Evolutionary conservation across 2,113 vertebrate genomes (phyloP).

Genomic region (Tichodroma muraria): DNA sequence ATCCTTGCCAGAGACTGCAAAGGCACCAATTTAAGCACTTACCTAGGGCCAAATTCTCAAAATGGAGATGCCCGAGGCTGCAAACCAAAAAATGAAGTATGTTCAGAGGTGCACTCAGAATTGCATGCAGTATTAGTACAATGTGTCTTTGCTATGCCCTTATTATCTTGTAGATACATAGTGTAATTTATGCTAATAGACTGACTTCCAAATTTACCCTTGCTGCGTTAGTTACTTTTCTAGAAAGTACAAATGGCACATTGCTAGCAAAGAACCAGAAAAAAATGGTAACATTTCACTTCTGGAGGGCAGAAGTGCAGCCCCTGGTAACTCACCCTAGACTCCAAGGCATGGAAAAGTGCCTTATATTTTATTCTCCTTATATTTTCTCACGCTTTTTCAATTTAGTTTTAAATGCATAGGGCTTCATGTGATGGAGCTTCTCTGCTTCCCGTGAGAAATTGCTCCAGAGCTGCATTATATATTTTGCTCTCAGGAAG

Average conservation of each 20-base stretch:
- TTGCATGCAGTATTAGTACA: constrained; percentile 7
- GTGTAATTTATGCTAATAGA: constrained; percentile 61
- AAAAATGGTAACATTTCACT: background rate
- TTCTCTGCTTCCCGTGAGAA: constrained; percentile 5
- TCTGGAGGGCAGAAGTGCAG: background rate
- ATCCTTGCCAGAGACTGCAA: background rate
- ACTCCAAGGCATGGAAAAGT: background rate
- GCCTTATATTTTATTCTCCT: background rate
- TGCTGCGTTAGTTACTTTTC: constrained; percentile 51
- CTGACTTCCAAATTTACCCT: constrained; percentile 54
- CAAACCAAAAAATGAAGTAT: background rate
- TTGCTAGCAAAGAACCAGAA: background rate
- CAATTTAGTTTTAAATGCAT: constrained; percentile 27
- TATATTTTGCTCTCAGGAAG: constrained; percentile 37
- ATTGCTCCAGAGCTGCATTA: constrained; percentile 12
- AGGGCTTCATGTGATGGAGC: background rate
- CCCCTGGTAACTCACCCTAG: background rate
- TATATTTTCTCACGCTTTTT: constrained; percentile 33
- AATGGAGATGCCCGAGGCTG: background rate
- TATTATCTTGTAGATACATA: constrained; percentile 55
- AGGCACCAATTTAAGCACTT: background rate
- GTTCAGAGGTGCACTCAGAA: background rate
- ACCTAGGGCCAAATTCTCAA: background rate
- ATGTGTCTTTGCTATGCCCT: constrained; percentile 57
- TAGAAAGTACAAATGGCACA: constrained; percentile 25